Base-by-base conservation (phyloP, 2,888 invertebrate species). In the Miltochrista miniata region DNA sequence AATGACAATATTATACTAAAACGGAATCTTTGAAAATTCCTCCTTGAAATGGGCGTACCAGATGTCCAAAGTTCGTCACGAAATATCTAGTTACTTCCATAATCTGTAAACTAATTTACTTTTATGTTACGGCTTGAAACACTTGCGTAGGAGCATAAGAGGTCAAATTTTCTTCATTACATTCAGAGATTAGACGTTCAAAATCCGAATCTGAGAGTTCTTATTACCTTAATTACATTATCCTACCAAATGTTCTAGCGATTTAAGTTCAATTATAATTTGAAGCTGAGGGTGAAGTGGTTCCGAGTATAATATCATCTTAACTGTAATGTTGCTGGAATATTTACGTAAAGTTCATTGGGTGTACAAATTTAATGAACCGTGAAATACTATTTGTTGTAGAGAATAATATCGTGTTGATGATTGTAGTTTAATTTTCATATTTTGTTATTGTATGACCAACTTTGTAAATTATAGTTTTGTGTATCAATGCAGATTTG, bases 221-320 rank as follows among this genome's bases (percentile, higher is more conserved):
- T 45, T 51, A 55, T 50, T 45, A 48, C 33, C 34, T 30, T 38
- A 56, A 24, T 31, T 10, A 50, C 42, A 62, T 59, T 59, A 63
- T 56, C 51, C 44, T 9, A 51, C 34, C 45, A 50, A 57, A 57
- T 45, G 43, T 59, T 45, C 10, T 48, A 56, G 51, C 59, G 57
- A 67, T 62, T 61, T 48, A 60, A 56, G 55, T 56, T 57, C 52
- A 57, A 60, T 56, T 61, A 61, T 60, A 58, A 64, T 63, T 60
- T 61, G 38, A 46, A 41, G 34, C 18, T 35, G 44, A 35, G 31
- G 35, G 35, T 47, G 33, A 12, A 39, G 5, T 43, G 12, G n/a
- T 14, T 33, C 29, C 34, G 12, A 46, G 39, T 44, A 12, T 48
- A 48, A 41, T 48, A 52, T 53, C 49, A 30, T 54, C 46, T 58